These are phyloP conservation scores for Columba janthina DNA, from an alignment of 2,113 vertebrate species.

Conservation along the genomic window DNA sequence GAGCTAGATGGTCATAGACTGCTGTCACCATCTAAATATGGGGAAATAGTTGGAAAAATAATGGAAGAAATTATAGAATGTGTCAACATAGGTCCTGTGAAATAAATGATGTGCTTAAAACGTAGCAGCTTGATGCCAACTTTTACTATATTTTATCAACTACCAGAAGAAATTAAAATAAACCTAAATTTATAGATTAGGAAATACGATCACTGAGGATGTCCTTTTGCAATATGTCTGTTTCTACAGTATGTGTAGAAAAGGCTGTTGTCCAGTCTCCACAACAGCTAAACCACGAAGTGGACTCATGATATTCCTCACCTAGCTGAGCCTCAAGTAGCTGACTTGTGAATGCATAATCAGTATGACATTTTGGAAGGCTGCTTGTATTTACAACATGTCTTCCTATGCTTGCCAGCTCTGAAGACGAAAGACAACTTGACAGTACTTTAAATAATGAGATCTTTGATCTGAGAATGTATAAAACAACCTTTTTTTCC, in stretches of 20 bases:
- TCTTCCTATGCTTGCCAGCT: conserved; percentile 36
- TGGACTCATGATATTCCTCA: neutral
- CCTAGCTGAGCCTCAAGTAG: neutral
- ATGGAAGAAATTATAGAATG: neutral
- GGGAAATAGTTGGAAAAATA: neutral
- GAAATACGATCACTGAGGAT: neutral
- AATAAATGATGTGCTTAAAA: neutral
- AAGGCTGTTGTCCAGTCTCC: neutral
- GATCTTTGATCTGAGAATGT: conserved; percentile 25
- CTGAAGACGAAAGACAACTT: conserved; percentile 31
- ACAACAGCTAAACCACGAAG: neutral
- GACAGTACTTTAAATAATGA: conserved; percentile 21
- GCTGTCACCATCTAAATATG: neutral
- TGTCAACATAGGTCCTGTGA: neutral
- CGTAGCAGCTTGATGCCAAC: neutral
- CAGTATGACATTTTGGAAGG: conserved; percentile 24
- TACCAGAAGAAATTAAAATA: neutral
- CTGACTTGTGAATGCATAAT: conserved; percentile 26
- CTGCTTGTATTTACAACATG: conserved; percentile 37
- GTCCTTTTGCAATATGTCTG: neutral
- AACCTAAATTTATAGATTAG: neutral
- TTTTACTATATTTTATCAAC: neutral
- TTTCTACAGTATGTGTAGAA: neutral
- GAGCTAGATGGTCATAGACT: neutral
- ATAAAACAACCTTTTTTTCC: neutral